Evolutionary conservation across 2,113 vertebrate genomes (phyloP).

Genomic region (Salvelinus alpinus): DNA sequence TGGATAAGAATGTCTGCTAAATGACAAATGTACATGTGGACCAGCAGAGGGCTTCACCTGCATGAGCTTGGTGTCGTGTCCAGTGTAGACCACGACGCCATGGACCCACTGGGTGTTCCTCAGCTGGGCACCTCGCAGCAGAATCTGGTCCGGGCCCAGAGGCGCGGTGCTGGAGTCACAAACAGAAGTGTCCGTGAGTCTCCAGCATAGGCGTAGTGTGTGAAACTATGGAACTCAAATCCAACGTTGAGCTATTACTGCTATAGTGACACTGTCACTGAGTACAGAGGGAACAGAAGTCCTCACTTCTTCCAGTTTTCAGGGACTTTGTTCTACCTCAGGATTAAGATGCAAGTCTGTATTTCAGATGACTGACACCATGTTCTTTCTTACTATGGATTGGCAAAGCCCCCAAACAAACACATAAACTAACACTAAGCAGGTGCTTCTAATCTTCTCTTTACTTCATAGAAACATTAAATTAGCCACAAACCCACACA

Average conservation of each 20-base stretch:
- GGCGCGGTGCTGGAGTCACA: conserved; percentile 81
- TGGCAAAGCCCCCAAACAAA: neutral
- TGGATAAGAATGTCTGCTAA: no score
- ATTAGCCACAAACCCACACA: neutral
- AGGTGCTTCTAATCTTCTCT: neutral
- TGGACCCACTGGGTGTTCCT: conserved; percentile 98
- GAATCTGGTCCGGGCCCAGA: conserved; percentile 94
- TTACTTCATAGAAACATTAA: neutral
- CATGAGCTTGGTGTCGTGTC: conserved; percentile 99
- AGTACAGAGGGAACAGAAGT: neutral
- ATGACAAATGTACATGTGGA: no score
- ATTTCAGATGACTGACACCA: neutral
- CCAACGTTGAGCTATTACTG: neutral
- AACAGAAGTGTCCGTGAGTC: conserved; percentile 19
- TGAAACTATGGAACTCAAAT: no score
- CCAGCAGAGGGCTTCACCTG: conserved; percentile 76
- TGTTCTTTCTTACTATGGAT: neutral
- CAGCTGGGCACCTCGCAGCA: conserved; percentile 93
- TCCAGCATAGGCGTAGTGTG: conserved; percentile 6
- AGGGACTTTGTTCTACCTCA: neutral
- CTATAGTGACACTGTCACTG: neutral
- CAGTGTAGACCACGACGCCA: conserved; percentile 96
- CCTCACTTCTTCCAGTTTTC: neutral
- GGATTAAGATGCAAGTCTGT: neutral
- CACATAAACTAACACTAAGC: neutral